These are phyloP conservation scores for Lethenteron camtschaticum DNA, from an alignment of 2,113 vertebrate genomes.

Conservation along the genomic window DNA sequence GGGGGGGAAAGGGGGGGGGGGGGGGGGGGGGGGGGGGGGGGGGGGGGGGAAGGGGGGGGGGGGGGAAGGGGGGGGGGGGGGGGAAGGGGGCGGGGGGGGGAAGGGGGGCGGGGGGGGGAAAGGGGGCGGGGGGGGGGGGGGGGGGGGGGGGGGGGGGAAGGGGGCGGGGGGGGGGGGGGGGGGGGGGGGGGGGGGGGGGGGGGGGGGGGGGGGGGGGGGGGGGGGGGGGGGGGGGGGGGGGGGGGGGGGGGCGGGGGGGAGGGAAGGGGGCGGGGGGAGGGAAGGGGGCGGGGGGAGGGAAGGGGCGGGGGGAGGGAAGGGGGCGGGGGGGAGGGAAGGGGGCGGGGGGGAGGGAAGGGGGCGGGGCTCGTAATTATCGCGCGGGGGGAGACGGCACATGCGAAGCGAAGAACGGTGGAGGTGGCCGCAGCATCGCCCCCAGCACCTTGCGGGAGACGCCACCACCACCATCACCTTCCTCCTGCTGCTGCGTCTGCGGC, in stretches of 20 bases:
- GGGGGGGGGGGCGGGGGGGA: background rate
- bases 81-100: background rate
- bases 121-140: background rate
- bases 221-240: background rate
- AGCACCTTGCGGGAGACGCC: no score
- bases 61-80: background rate
- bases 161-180: background rate
- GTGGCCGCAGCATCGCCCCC: no score
- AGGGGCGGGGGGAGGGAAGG: background rate
- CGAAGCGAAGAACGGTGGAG: no score
- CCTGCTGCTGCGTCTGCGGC: no score
- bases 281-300: background rate
- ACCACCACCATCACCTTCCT: no score
- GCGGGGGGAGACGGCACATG: no score
- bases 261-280: background rate
- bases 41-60: background rate
- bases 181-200: background rate
- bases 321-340: background rate
- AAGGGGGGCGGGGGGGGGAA: background rate
- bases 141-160: background rate
- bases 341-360: background rate
- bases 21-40: background rate
- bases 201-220: background rate
- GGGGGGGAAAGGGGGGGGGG: background rate
- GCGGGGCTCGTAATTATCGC: background rate